Conservation (phyloP, 2,113 vertebrate genomes). For the Cebus imitator region DNA sequence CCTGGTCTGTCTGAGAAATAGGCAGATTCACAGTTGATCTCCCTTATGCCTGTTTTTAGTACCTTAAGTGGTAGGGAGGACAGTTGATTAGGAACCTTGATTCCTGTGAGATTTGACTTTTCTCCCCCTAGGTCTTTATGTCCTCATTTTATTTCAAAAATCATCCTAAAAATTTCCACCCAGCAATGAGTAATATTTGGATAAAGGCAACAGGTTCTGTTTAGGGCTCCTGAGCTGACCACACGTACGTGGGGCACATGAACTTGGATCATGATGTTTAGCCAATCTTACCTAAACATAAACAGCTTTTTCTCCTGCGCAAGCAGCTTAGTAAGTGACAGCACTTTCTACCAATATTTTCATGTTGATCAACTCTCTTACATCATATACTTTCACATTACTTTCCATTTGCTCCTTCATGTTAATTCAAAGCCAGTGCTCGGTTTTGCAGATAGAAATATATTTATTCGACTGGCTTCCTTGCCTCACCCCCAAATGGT, state of each 20-base stretch:
- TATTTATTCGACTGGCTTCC: not conserved
- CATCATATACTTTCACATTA: not conserved
- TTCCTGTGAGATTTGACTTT: slow-evolving; percentile 19
- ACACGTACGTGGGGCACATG: not conserved
- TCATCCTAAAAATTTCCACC: slow-evolving; percentile 36
- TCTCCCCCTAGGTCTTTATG: slow-evolving; percentile 49
- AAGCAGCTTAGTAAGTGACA: slow-evolving; percentile 16
- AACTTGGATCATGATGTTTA: slow-evolving; percentile 34
- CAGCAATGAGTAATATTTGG: slow-evolving; percentile 73
- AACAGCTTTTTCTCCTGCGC: not conserved
- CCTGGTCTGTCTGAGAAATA: not conserved
- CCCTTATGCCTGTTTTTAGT: not conserved
- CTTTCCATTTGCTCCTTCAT: slow-evolving; percentile 1
- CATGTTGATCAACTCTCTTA: not conserved
- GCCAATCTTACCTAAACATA: slow-evolving; percentile 43
- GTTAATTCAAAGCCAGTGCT: slow-evolving; percentile 15
- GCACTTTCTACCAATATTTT: not conserved
- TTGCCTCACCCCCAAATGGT: not conserved
- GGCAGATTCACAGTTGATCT: not conserved
- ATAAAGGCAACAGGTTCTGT: slow-evolving; percentile 72
- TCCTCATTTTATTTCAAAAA: slow-evolving; percentile 56
- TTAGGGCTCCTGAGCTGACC: slow-evolving; percentile 49
- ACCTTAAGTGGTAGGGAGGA: not conserved
- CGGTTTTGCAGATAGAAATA: slow-evolving; percentile 45
- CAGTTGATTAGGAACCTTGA: not conserved